Percentiles rank a stretch among this genome's conserved stretches.
phyloP scores from a whole-genome alignment of 2,888 invertebrate genomes.

The Trachelus iudaicus region DNA sequence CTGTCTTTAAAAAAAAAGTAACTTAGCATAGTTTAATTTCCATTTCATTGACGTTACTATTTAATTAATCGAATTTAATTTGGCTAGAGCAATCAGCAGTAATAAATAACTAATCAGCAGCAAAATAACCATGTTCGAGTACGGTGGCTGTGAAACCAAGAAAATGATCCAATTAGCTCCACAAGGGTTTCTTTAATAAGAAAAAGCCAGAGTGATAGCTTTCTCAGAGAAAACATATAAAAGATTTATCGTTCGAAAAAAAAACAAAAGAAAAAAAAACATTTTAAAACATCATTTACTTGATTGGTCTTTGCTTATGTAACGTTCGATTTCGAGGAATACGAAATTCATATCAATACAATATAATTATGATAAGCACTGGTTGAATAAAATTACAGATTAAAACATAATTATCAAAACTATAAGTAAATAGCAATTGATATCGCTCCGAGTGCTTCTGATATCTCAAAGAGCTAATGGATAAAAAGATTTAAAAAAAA shows the following conservation, averaged over 20 bases:
- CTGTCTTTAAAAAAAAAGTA: constrained; percentile 1
- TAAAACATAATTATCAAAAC: not conserved
- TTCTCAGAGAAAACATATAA: not conserved
- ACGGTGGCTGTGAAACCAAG: not conserved
- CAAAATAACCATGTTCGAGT: not conserved
- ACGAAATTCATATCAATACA: not conserved
- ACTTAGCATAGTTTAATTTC: not conserved
- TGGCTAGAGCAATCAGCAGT: not conserved
- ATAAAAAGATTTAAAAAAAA: no score
- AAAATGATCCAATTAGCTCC: not conserved
- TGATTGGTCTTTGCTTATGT: not conserved
- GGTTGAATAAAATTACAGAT: not conserved
- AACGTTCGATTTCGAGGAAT: not conserved
- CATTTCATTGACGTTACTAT: not conserved
- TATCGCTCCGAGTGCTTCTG: no score
- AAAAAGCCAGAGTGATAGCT: not conserved
- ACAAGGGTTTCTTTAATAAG: not conserved
- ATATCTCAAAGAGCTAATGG: no score
- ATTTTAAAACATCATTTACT: not conserved
- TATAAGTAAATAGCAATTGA: not conserved
- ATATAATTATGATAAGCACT: not conserved
- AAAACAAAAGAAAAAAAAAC: not conserved
- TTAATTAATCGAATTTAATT: not conserved
- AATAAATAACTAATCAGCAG: not conserved
- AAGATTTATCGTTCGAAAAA: not conserved